Conservation (phyloP, 2,888 invertebrate genomes). For the Scaptomyza reducta region DNA sequence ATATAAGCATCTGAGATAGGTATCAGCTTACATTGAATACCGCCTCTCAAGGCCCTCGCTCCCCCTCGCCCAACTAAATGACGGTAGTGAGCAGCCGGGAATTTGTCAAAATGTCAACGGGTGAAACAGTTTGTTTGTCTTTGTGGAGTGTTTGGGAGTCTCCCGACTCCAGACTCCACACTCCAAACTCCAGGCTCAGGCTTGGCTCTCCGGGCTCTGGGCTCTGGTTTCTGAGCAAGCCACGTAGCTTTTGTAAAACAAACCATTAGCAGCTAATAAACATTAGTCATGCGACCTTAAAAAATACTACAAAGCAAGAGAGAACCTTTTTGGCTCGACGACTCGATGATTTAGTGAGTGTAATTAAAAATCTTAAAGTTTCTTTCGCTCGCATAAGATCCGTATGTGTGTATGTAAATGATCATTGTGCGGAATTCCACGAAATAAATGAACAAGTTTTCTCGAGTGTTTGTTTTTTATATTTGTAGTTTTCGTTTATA, state of each 20-base stretch:
- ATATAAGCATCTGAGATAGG: conserved; percentile 68
- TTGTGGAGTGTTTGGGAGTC: conserved; percentile 30
- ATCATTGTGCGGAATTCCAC: conserved; percentile 72
- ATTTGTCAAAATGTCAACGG: conserved; percentile 84
- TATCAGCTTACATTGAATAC: conserved; percentile 76
- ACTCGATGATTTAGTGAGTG: conserved; percentile 81
- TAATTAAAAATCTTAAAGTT: conserved; percentile 82
- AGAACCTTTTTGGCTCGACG: conserved; percentile 26
- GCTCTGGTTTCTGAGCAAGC: conserved; percentile 39
- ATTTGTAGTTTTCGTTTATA: conserved; percentile 56
- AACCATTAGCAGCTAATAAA: conserved; percentile 84
- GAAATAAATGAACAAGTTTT: conserved; percentile 76
- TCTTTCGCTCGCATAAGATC: conserved; percentile 62
- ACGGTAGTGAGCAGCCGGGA: conserved; percentile 75
- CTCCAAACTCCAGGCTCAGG: conserved; percentile 15
- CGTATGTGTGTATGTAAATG: conserved; percentile 54
- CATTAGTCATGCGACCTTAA: conserved; percentile 82
- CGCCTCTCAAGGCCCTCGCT: conserved; percentile 33
- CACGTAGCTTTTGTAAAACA: conserved; percentile 84
- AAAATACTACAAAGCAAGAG: conserved; percentile 25
- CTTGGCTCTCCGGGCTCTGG: conserved; percentile 10
- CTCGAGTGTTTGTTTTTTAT: neutral
- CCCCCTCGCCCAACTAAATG: conserved; percentile 34
- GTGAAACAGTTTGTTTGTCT: conserved; percentile 67
- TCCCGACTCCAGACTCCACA: conserved; percentile 9